phyloP scores from a whole-genome alignment of 2,797 vertebrate genomes.

The Pseudocheirus occidentalis region DNA sequence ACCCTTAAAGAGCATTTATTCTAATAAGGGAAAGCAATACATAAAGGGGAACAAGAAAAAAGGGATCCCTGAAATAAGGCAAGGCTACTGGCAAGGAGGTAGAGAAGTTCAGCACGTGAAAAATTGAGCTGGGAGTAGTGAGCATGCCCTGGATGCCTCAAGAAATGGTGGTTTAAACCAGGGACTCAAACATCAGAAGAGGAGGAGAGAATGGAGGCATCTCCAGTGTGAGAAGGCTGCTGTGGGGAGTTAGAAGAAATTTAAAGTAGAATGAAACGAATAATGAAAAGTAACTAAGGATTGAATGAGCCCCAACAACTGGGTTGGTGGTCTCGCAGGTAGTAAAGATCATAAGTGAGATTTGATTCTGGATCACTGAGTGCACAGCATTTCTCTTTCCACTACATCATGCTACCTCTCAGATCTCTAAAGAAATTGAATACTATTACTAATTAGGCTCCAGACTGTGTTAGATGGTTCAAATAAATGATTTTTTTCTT shows the following conservation, averaged over 20 bases:
- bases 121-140: neutral
- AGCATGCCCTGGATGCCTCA: neutral
- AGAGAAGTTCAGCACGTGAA: neutral
- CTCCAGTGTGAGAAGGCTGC: neutral
- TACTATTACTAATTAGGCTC: neutral
- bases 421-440: neutral
- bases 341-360: neutral
- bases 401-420: neutral
- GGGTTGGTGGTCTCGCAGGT: neutral
- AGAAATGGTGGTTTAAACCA: neutral
- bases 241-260: neutral
- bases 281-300: neutral
- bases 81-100: neutral
- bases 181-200: neutral
- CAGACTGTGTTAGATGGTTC: neutral
- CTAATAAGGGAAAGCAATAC: neutral
- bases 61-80: neutral
- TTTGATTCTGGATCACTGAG: neutral
- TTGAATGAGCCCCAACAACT: neutral
- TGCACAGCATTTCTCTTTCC: neutral
- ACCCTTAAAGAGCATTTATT: neutral
- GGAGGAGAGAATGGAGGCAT: neutral
- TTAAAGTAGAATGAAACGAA: neutral
- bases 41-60: neutral
- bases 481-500: neutral